A percentile compares a stretch with the other conserved stretches of the same genome.
These are phyloP conservation scores for Oreamnos americanus DNA, from an alignment of 2,113 vertebrate genomes.

Conservation along the genomic window DNA sequence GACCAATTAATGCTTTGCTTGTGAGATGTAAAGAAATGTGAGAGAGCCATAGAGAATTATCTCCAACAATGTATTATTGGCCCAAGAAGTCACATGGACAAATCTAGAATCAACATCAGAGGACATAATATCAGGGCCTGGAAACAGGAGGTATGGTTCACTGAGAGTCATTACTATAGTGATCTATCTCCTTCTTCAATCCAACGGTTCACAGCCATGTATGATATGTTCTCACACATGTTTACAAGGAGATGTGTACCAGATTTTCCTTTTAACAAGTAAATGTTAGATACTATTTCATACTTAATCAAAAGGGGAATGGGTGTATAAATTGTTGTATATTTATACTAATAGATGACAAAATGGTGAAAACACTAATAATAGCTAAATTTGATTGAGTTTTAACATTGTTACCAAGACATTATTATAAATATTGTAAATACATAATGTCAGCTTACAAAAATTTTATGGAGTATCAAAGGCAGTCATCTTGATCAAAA, in stretches of 20 bases:
- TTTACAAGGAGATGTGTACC: neutral
- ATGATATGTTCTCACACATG: neutral
- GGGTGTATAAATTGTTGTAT: neutral
- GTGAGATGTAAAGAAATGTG: neutral
- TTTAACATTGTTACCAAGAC: neutral
- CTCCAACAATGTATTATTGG: neutral
- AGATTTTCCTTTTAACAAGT: neutral
- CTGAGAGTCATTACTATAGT: neutral
- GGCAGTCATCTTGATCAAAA: neutral
- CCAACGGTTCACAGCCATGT: neutral
- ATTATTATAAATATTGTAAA: neutral
- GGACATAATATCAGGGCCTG: neutral
- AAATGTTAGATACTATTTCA: neutral
- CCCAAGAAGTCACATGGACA: neutral
- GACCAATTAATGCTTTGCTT: neutral
- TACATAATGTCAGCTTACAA: neutral
- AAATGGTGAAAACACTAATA: neutral
- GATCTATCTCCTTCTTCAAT: neutral
- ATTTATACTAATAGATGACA: neutral
- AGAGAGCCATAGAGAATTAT: neutral
- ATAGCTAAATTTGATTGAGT: neutral
- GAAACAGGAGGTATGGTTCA: neutral
- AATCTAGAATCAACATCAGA: neutral
- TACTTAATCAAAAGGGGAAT: neutral
- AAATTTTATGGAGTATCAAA: neutral